A percentile compares a stretch with the other conserved stretches of the same genome.
phyloP scores from a whole-genome alignment of 2,113 vertebrate species.

The Philantomba maxwellii region DNA sequence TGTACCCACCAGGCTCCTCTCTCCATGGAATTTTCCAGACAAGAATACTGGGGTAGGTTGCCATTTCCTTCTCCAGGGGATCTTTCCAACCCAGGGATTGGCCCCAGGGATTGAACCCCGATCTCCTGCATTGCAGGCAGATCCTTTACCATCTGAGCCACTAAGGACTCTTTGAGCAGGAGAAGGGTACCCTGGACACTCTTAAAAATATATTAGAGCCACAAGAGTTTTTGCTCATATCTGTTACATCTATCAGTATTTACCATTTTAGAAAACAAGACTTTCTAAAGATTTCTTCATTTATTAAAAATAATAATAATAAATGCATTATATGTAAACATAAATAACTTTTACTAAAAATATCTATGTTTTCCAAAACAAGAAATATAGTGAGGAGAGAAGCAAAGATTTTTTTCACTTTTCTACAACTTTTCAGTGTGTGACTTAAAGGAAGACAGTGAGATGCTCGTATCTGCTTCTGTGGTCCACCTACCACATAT shows the following conservation, averaged over 20 bases:
- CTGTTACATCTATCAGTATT: background rate
- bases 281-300: background rate
- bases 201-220: background rate
- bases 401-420: background rate
- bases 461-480: background rate
- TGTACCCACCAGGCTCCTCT: background rate
- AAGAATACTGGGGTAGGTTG: background rate
- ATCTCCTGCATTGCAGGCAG: background rate
- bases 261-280: background rate
- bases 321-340: background rate
- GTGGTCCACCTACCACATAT: background rate
- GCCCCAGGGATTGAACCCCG: background rate
- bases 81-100: background rate
- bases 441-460: background rate
- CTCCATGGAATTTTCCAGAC: background rate
- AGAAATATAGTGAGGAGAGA: background rate
- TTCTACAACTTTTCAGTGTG: background rate
- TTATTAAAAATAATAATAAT: background rate
- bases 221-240: background rate
- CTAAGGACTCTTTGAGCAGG: background rate
- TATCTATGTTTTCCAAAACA: background rate
- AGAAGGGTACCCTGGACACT: background rate
- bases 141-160: background rate
- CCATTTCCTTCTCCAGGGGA: background rate
- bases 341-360: background rate